Evolutionary conservation across 2,888 invertebrate species (phyloP).

Genomic region (Idaea aversata): DNA sequence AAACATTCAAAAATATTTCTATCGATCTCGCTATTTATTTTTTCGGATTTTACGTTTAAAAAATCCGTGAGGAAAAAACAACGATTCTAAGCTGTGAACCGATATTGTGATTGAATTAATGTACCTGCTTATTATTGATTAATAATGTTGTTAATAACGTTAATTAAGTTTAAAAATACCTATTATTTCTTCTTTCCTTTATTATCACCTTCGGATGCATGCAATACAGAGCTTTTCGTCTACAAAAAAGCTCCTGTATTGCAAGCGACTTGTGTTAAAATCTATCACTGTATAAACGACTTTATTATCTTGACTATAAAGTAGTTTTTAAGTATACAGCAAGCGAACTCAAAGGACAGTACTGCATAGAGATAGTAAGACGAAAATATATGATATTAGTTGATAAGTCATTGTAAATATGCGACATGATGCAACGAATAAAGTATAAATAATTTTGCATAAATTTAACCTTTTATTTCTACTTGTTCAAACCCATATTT

Average conservation of each 20-base stretch:
- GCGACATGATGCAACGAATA: slow-evolving; percentile 61
- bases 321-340: slow-evolving; percentile 46
- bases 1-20: slow-evolving; percentile 26
- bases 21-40: slow-evolving; percentile 17
- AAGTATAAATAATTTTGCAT: slow-evolving; percentile 51
- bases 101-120: slow-evolving; percentile 40
- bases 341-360: slow-evolving; percentile 61
- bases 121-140: slow-evolving; percentile 32
- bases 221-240: neutral
- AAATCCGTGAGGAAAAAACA: slow-evolving; percentile 25
- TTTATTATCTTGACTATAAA: slow-evolving; percentile 33
- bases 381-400: slow-evolving; percentile 55
- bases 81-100: slow-evolving; percentile 43
- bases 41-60: slow-evolving; percentile 35
- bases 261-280: slow-evolving; percentile 34
- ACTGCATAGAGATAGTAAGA: slow-evolving; percentile 51
- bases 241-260: neutral
- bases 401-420: slow-evolving; percentile 70
- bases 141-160: slow-evolving; percentile 31
- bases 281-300: slow-evolving; percentile 36
- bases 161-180: slow-evolving; percentile 13
- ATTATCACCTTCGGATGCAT: slow-evolving; percentile 26
- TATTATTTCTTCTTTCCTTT: slow-evolving; percentile 31
- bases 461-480: slow-evolving; percentile 20
- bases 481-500: slow-evolving; percentile 2